Percentiles rank a stretch among this genome's conserved stretches.
Evolutionary conservation across 2,797 vertebrate species (phyloP).

Genomic region (Cyprinella venusta): DNA sequence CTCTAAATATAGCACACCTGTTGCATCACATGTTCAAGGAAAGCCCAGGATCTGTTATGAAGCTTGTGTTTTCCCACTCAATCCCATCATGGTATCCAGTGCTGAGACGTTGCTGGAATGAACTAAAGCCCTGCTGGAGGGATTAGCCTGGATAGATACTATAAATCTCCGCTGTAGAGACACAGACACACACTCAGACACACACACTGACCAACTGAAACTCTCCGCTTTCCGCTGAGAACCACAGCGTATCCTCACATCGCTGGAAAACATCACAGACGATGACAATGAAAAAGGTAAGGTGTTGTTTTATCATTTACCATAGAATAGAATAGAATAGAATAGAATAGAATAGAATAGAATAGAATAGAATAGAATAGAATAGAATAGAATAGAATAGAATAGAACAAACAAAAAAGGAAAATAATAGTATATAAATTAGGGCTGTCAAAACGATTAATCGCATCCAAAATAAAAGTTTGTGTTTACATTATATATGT

Average conservation of each 20-base stretch:
- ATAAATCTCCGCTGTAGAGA: slow-evolving; percentile 69
- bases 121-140: slow-evolving; percentile 49
- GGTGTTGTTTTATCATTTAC: neutral
- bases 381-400: neutral
- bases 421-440: too few relatives aligned
- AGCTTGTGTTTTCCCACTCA: slow-evolving; percentile 58
- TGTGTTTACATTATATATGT: too few relatives aligned
- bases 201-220: slow-evolving; percentile 30
- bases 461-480: too few relatives aligned
- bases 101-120: slow-evolving; percentile 61
- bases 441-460: too few relatives aligned
- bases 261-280: slow-evolving; percentile 28
- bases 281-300: slow-evolving; percentile 80
- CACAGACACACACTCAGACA: slow-evolving; percentile 58
- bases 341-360: neutral
- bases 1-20: neutral
- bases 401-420: too few relatives aligned
- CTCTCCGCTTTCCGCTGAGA: neutral
- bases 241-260: neutral
- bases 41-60: slow-evolving; percentile 44
- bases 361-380: neutral
- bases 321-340: neutral
- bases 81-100: slow-evolving; percentile 23
- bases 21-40: slow-evolving; percentile 30
- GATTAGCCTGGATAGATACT: slow-evolving; percentile 74